Evolutionary conservation across 2,113 vertebrate genomes (phyloP).

Genomic region (Fregata magnificens): DNA sequence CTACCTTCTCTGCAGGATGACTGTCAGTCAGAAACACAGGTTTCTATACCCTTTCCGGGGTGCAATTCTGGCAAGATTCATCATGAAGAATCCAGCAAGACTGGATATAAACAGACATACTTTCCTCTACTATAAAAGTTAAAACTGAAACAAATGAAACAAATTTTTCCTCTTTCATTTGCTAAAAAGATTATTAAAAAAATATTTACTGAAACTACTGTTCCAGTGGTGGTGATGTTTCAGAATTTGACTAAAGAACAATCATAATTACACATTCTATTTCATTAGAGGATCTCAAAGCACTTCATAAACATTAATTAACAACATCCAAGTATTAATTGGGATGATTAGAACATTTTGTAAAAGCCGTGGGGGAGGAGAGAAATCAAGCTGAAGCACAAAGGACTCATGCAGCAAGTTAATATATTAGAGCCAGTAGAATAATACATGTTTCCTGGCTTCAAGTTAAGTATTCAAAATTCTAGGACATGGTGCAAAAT

Average conservation of each 20-base stretch:
- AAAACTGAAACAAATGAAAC: not conserved
- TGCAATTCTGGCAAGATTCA: not conserved
- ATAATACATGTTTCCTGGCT: not conserved
- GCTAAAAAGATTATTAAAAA: not conserved
- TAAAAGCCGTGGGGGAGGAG: not conserved
- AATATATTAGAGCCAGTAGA: constrained; percentile 8
- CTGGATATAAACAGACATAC: not conserved
- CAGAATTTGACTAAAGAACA: constrained; percentile 22
- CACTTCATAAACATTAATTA: constrained; percentile 46
- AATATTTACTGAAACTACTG: not conserved
- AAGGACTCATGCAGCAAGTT: not conserved
- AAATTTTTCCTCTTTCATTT: not conserved
- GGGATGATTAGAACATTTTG: constrained; percentile 45
- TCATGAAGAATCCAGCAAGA: not conserved
- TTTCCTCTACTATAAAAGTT: not conserved
- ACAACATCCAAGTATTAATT: constrained; percentile 37
- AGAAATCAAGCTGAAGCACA: constrained; percentile 24
- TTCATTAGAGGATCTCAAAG: constrained; percentile 55
- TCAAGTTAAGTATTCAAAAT: not conserved
- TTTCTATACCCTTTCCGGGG: not conserved
- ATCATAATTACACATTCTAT: constrained; percentile 23
- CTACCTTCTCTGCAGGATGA: not conserved
- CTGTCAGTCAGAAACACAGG: not conserved
- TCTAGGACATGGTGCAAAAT: not conserved
- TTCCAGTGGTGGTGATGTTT: not conserved